These are phyloP conservation scores for Nettapus auritus DNA, from an alignment of 2,113 vertebrate species.

Conservation along the genomic window DNA sequence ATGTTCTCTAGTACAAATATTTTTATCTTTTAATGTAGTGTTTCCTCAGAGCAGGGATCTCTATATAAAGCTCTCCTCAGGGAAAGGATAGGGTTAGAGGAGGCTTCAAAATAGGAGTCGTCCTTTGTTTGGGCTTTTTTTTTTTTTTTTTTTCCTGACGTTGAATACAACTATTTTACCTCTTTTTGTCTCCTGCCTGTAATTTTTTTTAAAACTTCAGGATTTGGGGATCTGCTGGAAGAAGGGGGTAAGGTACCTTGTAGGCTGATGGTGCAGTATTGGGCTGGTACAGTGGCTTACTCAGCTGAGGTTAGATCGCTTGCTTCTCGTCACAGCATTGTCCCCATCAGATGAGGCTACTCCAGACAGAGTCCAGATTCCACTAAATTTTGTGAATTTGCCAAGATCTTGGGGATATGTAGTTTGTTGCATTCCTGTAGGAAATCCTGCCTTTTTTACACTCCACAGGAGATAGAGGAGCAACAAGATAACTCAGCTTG, in stretches of 20 bases:
- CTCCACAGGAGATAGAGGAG: not conserved
- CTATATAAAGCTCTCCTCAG: not conserved
- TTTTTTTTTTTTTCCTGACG: accelerated
- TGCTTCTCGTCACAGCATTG: not conserved
- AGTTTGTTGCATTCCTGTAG: not conserved
- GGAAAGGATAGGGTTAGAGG: not conserved
- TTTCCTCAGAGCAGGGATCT: not conserved
- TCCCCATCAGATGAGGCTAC: not conserved
- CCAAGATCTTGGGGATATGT: not conserved
- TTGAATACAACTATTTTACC: not conserved
- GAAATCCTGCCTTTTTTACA: not conserved
- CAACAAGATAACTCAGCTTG: not conserved
- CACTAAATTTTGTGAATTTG: not conserved
- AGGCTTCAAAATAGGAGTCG: not conserved
- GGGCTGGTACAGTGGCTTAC: not conserved
- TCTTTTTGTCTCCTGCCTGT: not conserved
- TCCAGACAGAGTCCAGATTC: not conserved
- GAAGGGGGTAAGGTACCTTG: not conserved
- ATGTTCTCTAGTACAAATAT: not conserved
- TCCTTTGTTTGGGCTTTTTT: not conserved
- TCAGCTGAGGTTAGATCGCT: not conserved
- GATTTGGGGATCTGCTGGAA: not conserved
- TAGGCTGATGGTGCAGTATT: not conserved
- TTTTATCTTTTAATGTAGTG: not conserved
- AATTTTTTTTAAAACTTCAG: not conserved